phyloP scores from a whole-genome alignment of 2,888 invertebrate genomes.

The Athripsodes cinereus region DNA sequence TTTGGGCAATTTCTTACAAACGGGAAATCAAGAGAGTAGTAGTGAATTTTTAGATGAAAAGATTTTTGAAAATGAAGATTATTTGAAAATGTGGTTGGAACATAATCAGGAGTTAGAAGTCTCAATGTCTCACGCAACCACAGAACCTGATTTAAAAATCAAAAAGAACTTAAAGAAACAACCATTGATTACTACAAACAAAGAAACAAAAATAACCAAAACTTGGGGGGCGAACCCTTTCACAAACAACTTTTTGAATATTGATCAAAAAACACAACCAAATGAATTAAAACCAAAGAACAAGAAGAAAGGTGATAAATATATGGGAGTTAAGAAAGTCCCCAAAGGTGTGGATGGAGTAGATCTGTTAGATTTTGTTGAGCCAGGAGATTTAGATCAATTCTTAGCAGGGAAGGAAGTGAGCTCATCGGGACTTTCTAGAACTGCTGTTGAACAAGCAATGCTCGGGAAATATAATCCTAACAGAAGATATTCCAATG shows the following conservation, averaged over 20 bases:
- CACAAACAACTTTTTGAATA: conserved; percentile 37
- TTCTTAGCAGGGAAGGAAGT: conserved; percentile 48
- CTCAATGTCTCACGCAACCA: conserved; percentile 33
- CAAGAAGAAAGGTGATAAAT: conserved; percentile 14
- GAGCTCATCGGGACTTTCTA: conserved; percentile 45
- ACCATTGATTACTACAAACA: not conserved
- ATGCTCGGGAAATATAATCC: conserved; percentile 53
- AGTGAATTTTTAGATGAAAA: conserved; percentile 11
- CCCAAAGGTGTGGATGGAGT: conserved; percentile 34
- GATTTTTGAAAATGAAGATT: conserved; percentile 39
- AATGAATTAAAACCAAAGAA: not conserved
- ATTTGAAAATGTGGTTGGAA: conserved; percentile 46
- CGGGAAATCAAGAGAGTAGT: not conserved
- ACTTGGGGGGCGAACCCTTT: conserved; percentile 11
- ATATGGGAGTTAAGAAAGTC: conserved; percentile 26
- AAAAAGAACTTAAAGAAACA: not conserved
- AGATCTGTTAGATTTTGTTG: conserved; percentile 44
- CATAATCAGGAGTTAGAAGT: conserved; percentile 49
- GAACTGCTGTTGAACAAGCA: conserved; percentile 46
- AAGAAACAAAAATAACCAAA: conserved; percentile 6
- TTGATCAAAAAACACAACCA: conserved; percentile 31
- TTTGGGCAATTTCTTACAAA: not conserved
- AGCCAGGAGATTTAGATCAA: conserved; percentile 48
- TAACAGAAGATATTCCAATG: conserved; percentile 46
- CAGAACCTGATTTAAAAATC: not conserved